A percentile compares a stretch with the other conserved stretches of the same genome.
These are phyloP conservation scores for Mongoloraphidia duomilia DNA, from an alignment of 2,888 invertebrate genomes.

Conservation along the genomic window DNA sequence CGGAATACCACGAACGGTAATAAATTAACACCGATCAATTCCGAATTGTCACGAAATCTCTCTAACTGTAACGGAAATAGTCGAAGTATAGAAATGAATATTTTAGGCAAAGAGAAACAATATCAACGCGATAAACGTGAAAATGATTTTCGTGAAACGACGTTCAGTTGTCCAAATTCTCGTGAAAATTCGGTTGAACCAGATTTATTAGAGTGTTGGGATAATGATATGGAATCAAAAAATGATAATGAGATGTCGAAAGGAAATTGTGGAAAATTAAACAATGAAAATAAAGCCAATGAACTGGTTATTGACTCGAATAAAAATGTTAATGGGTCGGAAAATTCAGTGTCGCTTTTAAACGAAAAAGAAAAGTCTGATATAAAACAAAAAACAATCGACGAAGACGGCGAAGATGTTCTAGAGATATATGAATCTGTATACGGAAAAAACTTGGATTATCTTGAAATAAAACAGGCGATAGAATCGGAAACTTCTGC, in stretches of 20 bases:
- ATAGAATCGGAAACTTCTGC: constrained; percentile 14
- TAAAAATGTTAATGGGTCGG: neutral
- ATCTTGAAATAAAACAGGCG: constrained; percentile 23
- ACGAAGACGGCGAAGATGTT: constrained; percentile 20
- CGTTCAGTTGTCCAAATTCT: too few species aligned
- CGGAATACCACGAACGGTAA: too few species aligned
- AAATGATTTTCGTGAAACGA: too few species aligned
- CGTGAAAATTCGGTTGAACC: constrained; percentile 23
- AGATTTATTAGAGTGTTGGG: constrained; percentile 35
- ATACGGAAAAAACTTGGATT: constrained; percentile 28
- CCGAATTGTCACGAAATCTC: too few species aligned
- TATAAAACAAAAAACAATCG: neutral
- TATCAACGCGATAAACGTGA: too few species aligned
- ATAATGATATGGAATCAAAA: constrained; percentile 17
- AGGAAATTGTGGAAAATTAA: neutral
- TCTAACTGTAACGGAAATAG: too few species aligned
- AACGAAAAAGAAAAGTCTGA: constrained; percentile 5
- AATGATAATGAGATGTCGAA: neutral
- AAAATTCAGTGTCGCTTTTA: constrained; percentile 1
- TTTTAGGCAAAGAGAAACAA: too few species aligned
- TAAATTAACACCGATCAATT: too few species aligned
- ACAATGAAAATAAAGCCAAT: constrained; percentile 5
- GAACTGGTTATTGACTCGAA: constrained; percentile 1
- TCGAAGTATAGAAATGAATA: too few species aligned
- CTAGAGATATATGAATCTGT: constrained; percentile 27